These are phyloP conservation scores for Atractosteus spatula DNA, from an alignment of 2,113 vertebrate species.

Conservation along the genomic window DNA sequence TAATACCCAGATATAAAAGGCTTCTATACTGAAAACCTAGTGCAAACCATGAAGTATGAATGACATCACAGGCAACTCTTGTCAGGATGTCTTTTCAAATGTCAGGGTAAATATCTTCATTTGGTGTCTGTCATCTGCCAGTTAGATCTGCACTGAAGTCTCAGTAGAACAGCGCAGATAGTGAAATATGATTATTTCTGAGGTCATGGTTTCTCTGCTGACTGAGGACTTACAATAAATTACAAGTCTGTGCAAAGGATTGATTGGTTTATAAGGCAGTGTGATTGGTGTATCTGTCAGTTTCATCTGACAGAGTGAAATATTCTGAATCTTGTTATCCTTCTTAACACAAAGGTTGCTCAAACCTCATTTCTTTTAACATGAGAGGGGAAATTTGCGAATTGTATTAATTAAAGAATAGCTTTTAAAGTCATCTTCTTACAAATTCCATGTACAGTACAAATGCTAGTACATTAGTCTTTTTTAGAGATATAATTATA, in stretches of 20 bases:
- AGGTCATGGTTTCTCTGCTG: background rate
- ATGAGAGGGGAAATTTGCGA: no score
- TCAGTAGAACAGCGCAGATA: background rate
- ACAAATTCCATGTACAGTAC: no score
- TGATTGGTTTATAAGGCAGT: background rate
- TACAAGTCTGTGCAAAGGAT: background rate
- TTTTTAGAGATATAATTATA: no score
- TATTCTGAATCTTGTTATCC: background rate
- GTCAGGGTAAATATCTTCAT: slow-evolving; percentile 31
- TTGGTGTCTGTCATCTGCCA: slow-evolving; percentile 32
- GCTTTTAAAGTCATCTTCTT: no score
- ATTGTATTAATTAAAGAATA: no score
- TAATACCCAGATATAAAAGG: no score
- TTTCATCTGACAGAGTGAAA: background rate
- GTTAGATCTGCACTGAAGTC: slow-evolving; percentile 2
- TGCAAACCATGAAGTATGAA: background rate
- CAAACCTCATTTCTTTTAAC: background rate
- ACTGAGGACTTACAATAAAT: slow-evolving; percentile 3
- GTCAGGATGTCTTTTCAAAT: slow-evolving; percentile 34
- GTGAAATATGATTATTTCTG: background rate
- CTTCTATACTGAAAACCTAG: no score
- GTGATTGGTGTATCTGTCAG: background rate
- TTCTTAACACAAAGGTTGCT: background rate
- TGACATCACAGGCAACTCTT: slow-evolving; percentile 35
- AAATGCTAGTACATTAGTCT: no score